Evolutionary conservation across 2,113 vertebrate species (phyloP).

Genomic region (Nanger granti): DNA sequence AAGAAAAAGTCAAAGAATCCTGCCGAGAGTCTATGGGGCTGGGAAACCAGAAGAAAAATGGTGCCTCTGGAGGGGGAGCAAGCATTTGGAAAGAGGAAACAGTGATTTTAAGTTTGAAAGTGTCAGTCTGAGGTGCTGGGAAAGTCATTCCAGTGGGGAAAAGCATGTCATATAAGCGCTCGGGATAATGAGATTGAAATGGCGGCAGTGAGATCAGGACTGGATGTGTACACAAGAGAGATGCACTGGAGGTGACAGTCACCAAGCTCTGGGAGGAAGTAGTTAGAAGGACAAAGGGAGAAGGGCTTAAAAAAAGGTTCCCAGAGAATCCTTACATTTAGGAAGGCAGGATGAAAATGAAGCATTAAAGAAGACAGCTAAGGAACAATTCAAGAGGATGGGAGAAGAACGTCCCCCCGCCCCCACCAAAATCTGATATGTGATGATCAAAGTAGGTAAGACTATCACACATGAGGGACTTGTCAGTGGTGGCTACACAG

Average conservation of each 20-base stretch:
- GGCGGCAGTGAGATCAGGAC: neutral
- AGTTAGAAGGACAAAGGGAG: neutral
- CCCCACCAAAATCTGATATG: neutral
- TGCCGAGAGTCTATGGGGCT: neutral
- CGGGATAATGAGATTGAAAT: neutral
- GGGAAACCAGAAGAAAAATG: neutral
- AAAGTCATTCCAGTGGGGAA: neutral
- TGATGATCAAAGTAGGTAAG: neutral
- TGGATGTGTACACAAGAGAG: neutral
- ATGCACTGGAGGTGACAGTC: fast-evolving
- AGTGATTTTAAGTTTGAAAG: neutral
- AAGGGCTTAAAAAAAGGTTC: neutral
- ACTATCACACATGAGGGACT: too few species aligned
- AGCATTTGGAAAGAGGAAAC: neutral
- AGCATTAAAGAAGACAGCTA: neutral
- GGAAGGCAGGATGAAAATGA: neutral
- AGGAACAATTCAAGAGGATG: neutral
- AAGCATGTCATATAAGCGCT: neutral
- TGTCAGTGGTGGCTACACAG: neutral
- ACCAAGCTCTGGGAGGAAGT: neutral
- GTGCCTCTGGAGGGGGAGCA: neutral
- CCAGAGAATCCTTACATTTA: neutral
- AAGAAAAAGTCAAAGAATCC: neutral
- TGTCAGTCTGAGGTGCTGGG: neutral
- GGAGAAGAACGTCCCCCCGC: neutral